A percentile compares a stretch with the other conserved stretches of the same genome.
phyloP scores from a whole-genome alignment of 2,113 vertebrate species.

The Myxocyprinus asiaticus region DNA sequence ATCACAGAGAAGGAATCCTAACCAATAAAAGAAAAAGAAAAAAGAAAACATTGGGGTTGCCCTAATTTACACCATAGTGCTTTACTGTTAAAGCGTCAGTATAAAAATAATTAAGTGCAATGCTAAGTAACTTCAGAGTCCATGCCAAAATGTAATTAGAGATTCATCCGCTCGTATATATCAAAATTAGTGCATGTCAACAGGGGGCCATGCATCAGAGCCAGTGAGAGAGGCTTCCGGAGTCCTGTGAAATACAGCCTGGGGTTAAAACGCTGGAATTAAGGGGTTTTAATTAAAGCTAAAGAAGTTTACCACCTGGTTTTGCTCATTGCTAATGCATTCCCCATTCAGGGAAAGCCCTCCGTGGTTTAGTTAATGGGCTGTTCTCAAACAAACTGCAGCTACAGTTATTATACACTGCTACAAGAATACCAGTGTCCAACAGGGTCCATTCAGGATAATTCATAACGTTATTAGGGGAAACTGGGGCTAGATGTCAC shows the following conservation, averaged over 20 bases:
- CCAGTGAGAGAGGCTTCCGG: slow-evolving; percentile 76
- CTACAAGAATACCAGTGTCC: not conserved
- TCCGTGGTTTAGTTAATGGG: slow-evolving; percentile 53
- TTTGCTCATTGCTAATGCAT: slow-evolving; percentile 70
- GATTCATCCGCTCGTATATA: slow-evolving; percentile 88
- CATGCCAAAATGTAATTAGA: slow-evolving; percentile 92
- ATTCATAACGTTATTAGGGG: not conserved
- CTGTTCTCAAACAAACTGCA: slow-evolving; percentile 63
- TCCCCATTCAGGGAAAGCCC: slow-evolving; percentile 57
- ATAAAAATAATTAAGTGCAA: slow-evolving; percentile 82
- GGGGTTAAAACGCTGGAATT: slow-evolving; percentile 67
- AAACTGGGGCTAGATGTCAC: not conserved
- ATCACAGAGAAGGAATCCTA: slow-evolving; percentile 6
- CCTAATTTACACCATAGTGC: slow-evolving; percentile 77
- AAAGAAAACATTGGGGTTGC: slow-evolving; percentile 61
- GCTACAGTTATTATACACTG: slow-evolving; percentile 3
- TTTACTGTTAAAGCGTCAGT: slow-evolving; percentile 71
- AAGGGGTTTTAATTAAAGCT: slow-evolving; percentile 74
- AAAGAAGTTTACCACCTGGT: slow-evolving; percentile 76
- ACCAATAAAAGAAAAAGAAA: slow-evolving; percentile 49
- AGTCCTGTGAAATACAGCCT: slow-evolving; percentile 63
- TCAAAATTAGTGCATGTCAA: slow-evolving; percentile 90
- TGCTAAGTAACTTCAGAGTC: slow-evolving; percentile 80
- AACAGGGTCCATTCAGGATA: not conserved
- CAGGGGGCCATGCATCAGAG: slow-evolving; percentile 83